phyloP scores from a whole-genome alignment of 1,140 invertebrate genomes.

The Pollicipes pollicipes region DNA sequence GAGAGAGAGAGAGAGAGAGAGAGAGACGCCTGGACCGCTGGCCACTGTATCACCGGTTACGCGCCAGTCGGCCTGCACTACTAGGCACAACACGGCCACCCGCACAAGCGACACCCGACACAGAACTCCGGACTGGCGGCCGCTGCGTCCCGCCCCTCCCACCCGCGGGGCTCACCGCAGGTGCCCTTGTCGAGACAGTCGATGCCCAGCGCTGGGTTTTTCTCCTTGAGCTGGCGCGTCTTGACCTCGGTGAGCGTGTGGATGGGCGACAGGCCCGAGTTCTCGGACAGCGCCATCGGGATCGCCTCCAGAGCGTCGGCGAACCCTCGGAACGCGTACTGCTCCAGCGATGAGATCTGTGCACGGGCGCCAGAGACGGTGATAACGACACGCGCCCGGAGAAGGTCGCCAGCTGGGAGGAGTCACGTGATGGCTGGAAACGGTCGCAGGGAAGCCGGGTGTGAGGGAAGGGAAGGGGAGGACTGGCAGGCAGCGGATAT shows the following conservation, averaged over 20 bases:
- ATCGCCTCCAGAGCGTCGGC: conserved; percentile 88
- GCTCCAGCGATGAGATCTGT: conserved; percentile 74
- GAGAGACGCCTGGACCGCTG: no score
- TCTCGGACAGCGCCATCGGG: conserved; percentile 90
- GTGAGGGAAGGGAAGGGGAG: no score
- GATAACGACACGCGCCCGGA: no score
- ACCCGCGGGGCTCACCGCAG: conserved; percentile 30
- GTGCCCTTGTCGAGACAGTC: conserved; percentile 83
- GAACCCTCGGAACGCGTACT: conserved; percentile 92
- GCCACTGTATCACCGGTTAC: no score
- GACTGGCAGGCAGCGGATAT: no score
- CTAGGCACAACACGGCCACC: background rate
- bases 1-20: no score
- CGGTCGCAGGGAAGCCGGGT: no score
- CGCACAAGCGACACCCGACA: no score
- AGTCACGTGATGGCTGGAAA: no score
- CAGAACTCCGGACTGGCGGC: no score
- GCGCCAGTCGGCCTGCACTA: conserved; percentile 4
- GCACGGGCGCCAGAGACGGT: background rate
- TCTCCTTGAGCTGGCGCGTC: conserved; percentile 63
- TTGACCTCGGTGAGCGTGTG: conserved; percentile 85
- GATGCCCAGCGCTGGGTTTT: conserved; percentile 75
- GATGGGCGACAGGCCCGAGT: conserved; percentile 83
- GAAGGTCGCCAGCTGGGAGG: no score
- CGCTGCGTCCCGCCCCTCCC: no score